Evolutionary conservation across 2,797 vertebrate species (phyloP).

Genomic region (Synanceia verrucosa): DNA sequence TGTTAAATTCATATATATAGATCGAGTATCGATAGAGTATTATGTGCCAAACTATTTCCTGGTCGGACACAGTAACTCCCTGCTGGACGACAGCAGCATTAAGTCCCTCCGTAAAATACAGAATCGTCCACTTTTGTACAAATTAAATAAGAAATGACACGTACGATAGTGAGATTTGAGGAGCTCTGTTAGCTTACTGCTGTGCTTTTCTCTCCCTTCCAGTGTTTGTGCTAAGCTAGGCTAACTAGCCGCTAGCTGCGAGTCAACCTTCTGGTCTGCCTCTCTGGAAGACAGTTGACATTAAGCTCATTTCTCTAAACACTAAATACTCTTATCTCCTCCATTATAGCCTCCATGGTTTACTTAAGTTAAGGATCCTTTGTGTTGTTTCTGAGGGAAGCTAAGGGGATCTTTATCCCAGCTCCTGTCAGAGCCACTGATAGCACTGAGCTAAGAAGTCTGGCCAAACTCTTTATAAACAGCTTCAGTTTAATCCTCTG

Average conservation of each 20-base stretch:
- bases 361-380: not conserved
- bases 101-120: too few species aligned
- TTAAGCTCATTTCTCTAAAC: not conserved
- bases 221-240: too few species aligned
- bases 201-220: too few species aligned
- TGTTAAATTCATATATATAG: not conserved
- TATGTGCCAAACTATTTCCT: not conserved
- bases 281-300: not conserved
- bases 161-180: too few species aligned
- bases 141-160: too few species aligned
- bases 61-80: not conserved
- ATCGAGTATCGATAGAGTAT: too few species aligned
- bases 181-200: too few species aligned
- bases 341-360: not conserved
- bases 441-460: slow-evolving; percentile 1
- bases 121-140: too few species aligned
- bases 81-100: too few species aligned
- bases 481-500: slow-evolving; percentile 47
- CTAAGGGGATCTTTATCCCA: slow-evolving; percentile 12
- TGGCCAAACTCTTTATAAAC: slow-evolving; percentile 28
- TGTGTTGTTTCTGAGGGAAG: not conserved
- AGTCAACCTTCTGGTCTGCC: not conserved
- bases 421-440: slow-evolving; percentile 17
- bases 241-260: not conserved
- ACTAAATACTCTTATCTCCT: not conserved